Evolutionary conservation across 2,888 invertebrate genomes (phyloP).

Genomic region (Leistus spinibarbis): DNA sequence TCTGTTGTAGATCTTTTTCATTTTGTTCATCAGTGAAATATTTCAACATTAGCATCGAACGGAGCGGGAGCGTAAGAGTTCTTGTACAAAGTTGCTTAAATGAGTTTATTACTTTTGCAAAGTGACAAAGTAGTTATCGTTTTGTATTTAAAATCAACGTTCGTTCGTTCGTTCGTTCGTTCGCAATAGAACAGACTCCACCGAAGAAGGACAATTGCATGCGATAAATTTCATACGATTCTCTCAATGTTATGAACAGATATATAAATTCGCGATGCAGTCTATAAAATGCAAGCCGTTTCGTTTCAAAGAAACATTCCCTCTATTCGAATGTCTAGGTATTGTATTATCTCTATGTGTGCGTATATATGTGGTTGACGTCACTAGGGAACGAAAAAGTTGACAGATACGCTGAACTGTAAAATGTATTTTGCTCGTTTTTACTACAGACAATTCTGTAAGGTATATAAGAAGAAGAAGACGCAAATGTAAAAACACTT

Average conservation of each 20-base stretch:
- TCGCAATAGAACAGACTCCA: neutral
- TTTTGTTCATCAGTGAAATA: slow-evolving; percentile 19
- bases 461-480: neutral
- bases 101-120: neutral
- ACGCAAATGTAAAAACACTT: neutral
- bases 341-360: neutral
- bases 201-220: neutral
- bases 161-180: neutral
- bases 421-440: neutral
- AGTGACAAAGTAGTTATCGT: neutral
- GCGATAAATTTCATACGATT: neutral
- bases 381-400: neutral
- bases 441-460: neutral
- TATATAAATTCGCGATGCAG: neutral
- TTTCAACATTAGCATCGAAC: slow-evolving; percentile 16
- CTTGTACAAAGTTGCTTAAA: neutral
- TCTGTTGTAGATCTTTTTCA: slow-evolving; percentile 30
- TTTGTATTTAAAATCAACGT: neutral
- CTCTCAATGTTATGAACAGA: neutral
- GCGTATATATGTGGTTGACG: neutral
- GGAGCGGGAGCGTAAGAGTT: neutral
- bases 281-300: neutral
- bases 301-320: neutral
- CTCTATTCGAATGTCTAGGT: neutral
- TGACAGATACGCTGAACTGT: neutral